These are phyloP conservation scores for Callopanchax toddi DNA, from an alignment of 2,113 vertebrate species.

Conservation along the genomic window DNA sequence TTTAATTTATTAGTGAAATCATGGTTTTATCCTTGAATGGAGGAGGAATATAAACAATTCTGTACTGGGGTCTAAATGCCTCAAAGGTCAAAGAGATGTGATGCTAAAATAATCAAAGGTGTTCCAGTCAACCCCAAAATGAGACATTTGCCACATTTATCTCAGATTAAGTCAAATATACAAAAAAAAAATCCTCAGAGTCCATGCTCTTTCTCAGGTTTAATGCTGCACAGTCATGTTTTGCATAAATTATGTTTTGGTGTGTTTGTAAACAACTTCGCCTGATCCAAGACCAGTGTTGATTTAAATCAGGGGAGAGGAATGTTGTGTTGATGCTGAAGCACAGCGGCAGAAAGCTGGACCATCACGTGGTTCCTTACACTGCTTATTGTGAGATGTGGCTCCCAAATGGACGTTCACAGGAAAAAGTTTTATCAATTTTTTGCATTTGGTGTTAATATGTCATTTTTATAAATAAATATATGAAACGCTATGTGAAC, in stretches of 20 bases:
- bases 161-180: neutral
- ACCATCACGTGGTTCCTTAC: no score
- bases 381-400: neutral
- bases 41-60: neutral
- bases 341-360: constrained; percentile 3
- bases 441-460: constrained; percentile 36
- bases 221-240: constrained; percentile 8
- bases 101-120: constrained; percentile 26
- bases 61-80: neutral
- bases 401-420: constrained; percentile 13
- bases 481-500: constrained; percentile 33
- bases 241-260: constrained; percentile 46
- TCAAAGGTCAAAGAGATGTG: neutral
- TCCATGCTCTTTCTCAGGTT: constrained; percentile 22
- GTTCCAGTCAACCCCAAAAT: neutral
- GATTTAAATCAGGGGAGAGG: constrained; percentile 49
- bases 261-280: constrained; percentile 45
- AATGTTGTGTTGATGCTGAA: constrained; percentile 49
- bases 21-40: neutral
- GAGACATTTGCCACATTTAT: constrained; percentile 1
- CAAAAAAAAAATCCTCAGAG: neutral
- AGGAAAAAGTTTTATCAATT: no score
- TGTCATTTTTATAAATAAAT: constrained; percentile 29
- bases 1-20: constrained; percentile 5
- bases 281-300: constrained; percentile 50